phyloP scores from a whole-genome alignment of 2,113 vertebrate genomes.

The Ctenodactylus gundi region DNA sequence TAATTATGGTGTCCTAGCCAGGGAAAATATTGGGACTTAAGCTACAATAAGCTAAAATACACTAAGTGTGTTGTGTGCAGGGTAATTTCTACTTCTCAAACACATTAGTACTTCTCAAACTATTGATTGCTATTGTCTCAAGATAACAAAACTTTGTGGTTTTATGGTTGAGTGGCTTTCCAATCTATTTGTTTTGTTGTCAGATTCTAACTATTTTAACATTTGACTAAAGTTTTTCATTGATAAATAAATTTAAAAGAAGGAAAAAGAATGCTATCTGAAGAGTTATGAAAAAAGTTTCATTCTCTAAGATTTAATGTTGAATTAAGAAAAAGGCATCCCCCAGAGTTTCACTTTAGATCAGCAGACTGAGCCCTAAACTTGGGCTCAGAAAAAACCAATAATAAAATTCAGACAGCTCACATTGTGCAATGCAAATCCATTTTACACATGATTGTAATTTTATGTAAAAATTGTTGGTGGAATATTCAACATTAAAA shows the following conservation, averaged over 20 bases:
- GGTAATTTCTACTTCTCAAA: background rate
- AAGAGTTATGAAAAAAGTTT: background rate
- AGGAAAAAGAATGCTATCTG: background rate
- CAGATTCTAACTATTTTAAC: background rate
- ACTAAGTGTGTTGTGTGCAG: background rate
- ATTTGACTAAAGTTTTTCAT: background rate
- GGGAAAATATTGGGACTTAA: slow-evolving; percentile 1
- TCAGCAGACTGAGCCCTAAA: background rate
- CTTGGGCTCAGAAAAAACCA: background rate
- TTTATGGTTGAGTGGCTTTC: background rate
- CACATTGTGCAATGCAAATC: background rate
- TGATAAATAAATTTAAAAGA: background rate
- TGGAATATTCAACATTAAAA: background rate
- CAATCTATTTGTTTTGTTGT: background rate
- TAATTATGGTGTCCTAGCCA: slow-evolving; percentile 40
- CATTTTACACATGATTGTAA: background rate
- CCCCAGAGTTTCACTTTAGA: background rate
- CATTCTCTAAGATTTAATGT: background rate
- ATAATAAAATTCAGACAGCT: background rate
- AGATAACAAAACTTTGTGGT: slow-evolving; percentile 2
- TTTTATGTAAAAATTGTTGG: background rate
- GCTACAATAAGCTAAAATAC: background rate
- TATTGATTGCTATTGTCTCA: background rate
- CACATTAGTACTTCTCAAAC: background rate
- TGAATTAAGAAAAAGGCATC: background rate